phyloP scores from a whole-genome alignment of 2,797 vertebrate genomes.

The Hoplostethus mediterraneus region DNA sequence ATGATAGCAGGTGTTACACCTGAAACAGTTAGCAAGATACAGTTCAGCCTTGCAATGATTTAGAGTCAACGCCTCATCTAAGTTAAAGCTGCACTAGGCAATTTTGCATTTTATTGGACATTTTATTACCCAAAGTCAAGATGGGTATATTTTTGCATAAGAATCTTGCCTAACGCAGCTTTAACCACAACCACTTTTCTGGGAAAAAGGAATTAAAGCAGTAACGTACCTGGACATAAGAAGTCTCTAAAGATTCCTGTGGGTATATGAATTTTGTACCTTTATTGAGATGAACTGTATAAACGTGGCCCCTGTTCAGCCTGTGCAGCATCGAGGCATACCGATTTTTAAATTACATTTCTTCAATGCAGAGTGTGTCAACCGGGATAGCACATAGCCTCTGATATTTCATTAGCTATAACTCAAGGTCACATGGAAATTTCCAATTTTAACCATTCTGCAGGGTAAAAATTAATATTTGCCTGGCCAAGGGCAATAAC shows the following conservation, averaged over 20 bases:
- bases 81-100: slow-evolving; percentile 38
- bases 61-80: slow-evolving; percentile 1
- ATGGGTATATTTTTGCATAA: too few relatives aligned
- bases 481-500: not conserved
- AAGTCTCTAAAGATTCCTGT: slow-evolving; percentile 40
- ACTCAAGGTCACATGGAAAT: slow-evolving; percentile 7
- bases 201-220: not conserved
- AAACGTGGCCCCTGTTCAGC: not conserved
- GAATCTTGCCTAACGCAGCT: slow-evolving; percentile 22
- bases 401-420: not conserved
- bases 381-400: not conserved
- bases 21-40: not conserved
- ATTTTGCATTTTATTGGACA: slow-evolving; percentile 12
- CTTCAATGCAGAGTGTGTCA: not conserved
- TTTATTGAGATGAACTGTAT: not conserved
- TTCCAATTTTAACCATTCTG: not conserved
- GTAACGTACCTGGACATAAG: slow-evolving; percentile 21
- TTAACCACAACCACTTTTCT: slow-evolving; percentile 1
- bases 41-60: slow-evolving; percentile 8
- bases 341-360: not conserved
- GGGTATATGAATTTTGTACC: not conserved
- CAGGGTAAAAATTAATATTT: slow-evolving; percentile 4
- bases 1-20: not conserved
- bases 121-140: not conserved
- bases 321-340: not conserved